phyloP scores from a whole-genome alignment of 2,113 vertebrate species.

The Leptobrachium ailaonicum region DNA sequence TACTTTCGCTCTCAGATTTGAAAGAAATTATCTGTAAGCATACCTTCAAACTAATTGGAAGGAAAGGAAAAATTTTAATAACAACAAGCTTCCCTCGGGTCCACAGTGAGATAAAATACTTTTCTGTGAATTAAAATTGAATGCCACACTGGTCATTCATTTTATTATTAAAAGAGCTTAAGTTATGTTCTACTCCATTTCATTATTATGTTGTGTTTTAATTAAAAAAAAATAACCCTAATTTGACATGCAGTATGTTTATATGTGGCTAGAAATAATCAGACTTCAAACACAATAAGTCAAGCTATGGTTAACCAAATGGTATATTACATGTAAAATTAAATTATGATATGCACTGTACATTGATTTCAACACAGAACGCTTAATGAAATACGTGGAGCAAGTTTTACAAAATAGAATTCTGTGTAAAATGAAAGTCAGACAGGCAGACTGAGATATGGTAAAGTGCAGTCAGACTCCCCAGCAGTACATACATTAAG shows the following conservation, averaged over 20 bases:
- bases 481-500: too few species aligned
- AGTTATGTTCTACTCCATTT: constrained; percentile 10
- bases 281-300: not conserved
- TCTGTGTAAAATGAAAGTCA: too few species aligned
- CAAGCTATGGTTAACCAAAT: too few species aligned
- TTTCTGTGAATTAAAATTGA: constrained; percentile 19
- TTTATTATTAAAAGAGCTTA: not conserved
- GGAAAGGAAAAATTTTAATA: constrained; percentile 35
- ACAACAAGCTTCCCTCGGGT: constrained; percentile 20
- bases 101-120: constrained; percentile 18
- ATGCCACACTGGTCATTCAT: constrained; percentile 12
- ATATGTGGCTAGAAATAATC: not conserved
- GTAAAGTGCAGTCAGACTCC: too few species aligned
- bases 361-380: too few species aligned
- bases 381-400: too few species aligned
- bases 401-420: too few species aligned
- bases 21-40: constrained; percentile 22
- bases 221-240: constrained; percentile 1
- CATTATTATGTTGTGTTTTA: constrained; percentile 1
- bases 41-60: constrained; percentile 37
- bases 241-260: not conserved
- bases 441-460: too few species aligned
- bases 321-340: too few species aligned
- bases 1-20: constrained; percentile 14
- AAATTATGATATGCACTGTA: too few species aligned